These are phyloP conservation scores for Mixornis gularis DNA, from an alignment of 2,113 vertebrate genomes.

Conservation along the genomic window DNA sequence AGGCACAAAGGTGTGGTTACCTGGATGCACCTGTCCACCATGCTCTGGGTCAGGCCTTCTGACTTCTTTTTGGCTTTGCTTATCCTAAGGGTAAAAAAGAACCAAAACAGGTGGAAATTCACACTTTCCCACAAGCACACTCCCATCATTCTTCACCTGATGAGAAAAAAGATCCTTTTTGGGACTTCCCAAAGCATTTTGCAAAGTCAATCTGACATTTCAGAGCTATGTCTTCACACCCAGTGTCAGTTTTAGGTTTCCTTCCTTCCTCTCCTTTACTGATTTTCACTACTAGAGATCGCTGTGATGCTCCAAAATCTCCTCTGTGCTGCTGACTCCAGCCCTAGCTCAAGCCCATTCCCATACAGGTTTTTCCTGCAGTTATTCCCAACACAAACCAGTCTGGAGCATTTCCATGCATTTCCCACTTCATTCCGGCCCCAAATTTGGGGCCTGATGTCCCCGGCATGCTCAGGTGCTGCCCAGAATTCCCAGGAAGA, in stretches of 20 bases:
- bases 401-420: accelerated
- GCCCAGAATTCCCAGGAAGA: not conserved
- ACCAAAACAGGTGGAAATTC: not conserved
- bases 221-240: not conserved
- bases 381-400: not conserved
- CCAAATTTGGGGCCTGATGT: accelerated
- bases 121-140: accelerated
- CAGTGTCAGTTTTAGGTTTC: accelerated
- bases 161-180: not conserved
- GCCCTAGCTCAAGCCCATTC: not conserved
- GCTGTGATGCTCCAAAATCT: not conserved
- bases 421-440: not conserved
- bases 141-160: not conserved
- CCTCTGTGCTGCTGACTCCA: not conserved
- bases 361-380: not conserved
- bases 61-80: slow-evolving; percentile 93
- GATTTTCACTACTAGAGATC: not conserved
- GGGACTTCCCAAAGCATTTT: not conserved
- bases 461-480: accelerated
- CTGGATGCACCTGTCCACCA: slow-evolving; percentile 98
- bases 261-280: not conserved
- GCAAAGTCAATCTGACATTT: accelerated
- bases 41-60: slow-evolving; percentile 93
- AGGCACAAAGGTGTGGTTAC: slow-evolving; percentile 38
- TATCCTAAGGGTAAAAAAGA: slow-evolving; percentile 72